phyloP scores from a whole-genome alignment of 2,888 invertebrate species.

The Ectobius pallidus region DNA sequence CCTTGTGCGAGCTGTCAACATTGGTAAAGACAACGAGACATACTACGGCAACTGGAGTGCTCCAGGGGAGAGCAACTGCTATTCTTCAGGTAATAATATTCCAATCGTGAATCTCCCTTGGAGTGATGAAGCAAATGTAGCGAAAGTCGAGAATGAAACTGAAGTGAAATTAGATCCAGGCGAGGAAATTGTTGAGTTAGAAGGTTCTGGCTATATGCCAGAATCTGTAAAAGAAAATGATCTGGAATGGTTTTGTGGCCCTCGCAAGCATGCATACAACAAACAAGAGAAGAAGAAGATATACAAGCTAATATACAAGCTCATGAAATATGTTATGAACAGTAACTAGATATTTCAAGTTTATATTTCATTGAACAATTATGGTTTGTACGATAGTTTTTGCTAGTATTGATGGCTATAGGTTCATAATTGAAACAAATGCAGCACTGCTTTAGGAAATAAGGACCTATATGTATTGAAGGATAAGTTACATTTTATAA shows the following conservation, averaged over 20 bases:
- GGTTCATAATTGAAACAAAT: too few species aligned
- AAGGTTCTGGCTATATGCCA: not conserved
- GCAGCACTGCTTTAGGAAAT: too few species aligned
- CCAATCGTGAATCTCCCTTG: slow-evolving; percentile 32
- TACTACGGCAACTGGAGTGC: slow-evolving; percentile 56
- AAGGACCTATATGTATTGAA: too few species aligned
- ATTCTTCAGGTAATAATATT: slow-evolving; percentile 49
- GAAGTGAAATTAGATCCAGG: not conserved
- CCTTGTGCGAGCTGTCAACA: slow-evolving; percentile 55
- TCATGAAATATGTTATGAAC: not conserved
- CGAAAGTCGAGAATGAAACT: not conserved
- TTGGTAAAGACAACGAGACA: slow-evolving; percentile 47
- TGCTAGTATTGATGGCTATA: not conserved
- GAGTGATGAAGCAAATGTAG: not conserved
- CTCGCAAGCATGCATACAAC: not conserved
- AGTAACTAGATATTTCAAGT: too few species aligned
- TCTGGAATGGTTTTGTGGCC: slow-evolving; percentile 10
- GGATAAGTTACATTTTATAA: too few species aligned
- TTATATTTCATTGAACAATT: too few species aligned
- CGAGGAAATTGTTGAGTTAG: not conserved
- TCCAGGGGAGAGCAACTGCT: slow-evolving; percentile 54
- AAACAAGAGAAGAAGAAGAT: slow-evolving; percentile 3
- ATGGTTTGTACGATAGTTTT: too few species aligned
- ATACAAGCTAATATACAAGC: not conserved
- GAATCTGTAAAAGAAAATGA: not conserved